Conservation (phyloP, 2,797 vertebrate genomes). For the Channallabes apus region DNA sequence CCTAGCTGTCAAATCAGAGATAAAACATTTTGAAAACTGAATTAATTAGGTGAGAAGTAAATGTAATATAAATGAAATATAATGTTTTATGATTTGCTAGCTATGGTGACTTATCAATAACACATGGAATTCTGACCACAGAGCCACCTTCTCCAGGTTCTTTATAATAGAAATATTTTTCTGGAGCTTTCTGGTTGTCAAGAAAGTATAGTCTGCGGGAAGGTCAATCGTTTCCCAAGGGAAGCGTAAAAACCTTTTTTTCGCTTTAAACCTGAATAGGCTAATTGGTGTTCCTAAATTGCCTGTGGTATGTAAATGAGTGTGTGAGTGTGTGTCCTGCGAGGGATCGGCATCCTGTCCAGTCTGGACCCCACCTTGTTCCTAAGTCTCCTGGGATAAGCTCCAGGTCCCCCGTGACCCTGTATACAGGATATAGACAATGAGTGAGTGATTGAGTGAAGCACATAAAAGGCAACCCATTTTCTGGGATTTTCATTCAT, state of each 20-base stretch:
- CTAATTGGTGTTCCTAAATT: too few species aligned
- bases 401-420: too few species aligned
- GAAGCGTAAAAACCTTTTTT: neutral
- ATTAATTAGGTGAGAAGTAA: neutral
- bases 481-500: too few species aligned
- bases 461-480: too few species aligned
- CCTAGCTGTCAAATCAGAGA: neutral
- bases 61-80: neutral
- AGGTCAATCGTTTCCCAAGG: neutral
- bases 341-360: too few species aligned
- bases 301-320: neutral
- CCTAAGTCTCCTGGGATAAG: too few species aligned
- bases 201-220: neutral
- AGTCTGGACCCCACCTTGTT: too few species aligned
- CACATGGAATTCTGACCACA: neutral
- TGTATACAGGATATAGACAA: too few species aligned
- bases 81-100: neutral
- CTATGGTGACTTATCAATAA: neutral
- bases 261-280: neutral
- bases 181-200: neutral
- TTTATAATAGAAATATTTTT: neutral
- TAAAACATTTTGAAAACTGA: neutral
- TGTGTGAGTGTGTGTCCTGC: neutral
- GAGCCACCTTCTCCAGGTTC: neutral
- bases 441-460: too few species aligned